Conservation (phyloP, 2,888 invertebrate genomes). For the Parthenolecanium corni region DNA sequence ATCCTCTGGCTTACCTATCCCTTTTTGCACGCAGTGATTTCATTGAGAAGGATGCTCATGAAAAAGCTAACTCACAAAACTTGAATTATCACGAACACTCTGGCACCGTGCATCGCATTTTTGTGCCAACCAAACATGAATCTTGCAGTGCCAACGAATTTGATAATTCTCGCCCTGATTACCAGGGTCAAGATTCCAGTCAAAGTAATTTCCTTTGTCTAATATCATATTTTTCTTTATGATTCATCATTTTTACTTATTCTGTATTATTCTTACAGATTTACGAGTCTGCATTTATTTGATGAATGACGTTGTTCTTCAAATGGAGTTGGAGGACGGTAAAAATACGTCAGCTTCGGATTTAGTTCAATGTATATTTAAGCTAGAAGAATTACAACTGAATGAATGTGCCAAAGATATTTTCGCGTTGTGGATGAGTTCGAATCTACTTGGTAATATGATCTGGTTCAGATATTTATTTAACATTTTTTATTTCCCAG, state of each 20-base stretch:
- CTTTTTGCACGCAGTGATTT: neutral
- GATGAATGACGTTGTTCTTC: slow-evolving; percentile 67
- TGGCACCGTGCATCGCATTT: neutral
- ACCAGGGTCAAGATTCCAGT: neutral
- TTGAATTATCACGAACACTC: neutral
- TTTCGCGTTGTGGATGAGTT: slow-evolving; percentile 90
- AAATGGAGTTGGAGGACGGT: slow-evolving; percentile 73
- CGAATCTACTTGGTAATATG: slow-evolving; percentile 62
- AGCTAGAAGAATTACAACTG: slow-evolving; percentile 68
- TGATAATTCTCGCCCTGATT: slow-evolving; percentile 2
- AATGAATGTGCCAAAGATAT: slow-evolving; percentile 65
- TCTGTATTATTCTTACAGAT: slow-evolving; percentile 30
- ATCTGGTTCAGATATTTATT: neutral
- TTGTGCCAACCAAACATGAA: neutral
- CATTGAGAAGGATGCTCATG: neutral
- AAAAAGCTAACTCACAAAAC: neutral
- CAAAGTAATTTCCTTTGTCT: neutral
- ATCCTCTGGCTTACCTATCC: neutral
- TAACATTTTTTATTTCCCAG: slow-evolving; percentile 1
- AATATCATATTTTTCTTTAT: neutral
- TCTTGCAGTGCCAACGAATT: slow-evolving; percentile 1
- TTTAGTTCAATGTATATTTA: slow-evolving; percentile 50
- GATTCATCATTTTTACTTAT: neutral
- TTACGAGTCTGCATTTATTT: slow-evolving; percentile 64
- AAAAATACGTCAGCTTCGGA: slow-evolving; percentile 51